These are phyloP conservation scores for Nothobranchius furzeri DNA, from an alignment of 2,113 vertebrate genomes.

Conservation along the genomic window DNA sequence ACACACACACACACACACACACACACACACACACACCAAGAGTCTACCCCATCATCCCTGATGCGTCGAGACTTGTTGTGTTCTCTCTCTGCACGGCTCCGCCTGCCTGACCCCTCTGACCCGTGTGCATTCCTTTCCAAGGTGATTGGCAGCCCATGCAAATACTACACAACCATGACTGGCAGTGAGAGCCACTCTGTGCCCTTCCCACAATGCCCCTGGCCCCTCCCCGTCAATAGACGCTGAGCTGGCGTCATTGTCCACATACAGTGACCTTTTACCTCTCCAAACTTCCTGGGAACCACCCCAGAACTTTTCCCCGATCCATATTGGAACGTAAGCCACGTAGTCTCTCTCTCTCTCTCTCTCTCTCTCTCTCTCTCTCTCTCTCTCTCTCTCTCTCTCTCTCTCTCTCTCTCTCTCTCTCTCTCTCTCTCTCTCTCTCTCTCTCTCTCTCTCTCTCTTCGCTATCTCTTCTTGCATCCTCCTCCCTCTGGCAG, in stretches of 20 bases:
- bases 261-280: conserved; percentile 81
- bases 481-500: conserved; percentile 61
- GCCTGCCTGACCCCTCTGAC: conserved; percentile 80
- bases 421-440: not conserved
- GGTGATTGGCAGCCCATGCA: conserved; percentile 86
- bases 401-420: conserved; percentile 57
- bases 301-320: conserved; percentile 75
- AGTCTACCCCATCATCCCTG: conserved; percentile 55
- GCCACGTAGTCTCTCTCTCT: conserved; percentile 71
- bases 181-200: conserved; percentile 81
- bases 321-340: conserved; percentile 76
- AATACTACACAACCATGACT: conserved; percentile 79
- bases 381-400: conserved; percentile 37
- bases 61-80: conserved; percentile 75
- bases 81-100: conserved; percentile 76
- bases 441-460: conserved; percentile 37
- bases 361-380: not conserved
- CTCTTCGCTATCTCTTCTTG: conserved; percentile 54
- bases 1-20: conserved; percentile 9
- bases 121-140: conserved; percentile 81
- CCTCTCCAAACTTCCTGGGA: conserved; percentile 75
- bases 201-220: conserved; percentile 85
- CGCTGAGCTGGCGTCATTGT: conserved; percentile 85
- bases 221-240: conserved; percentile 84
- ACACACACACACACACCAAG: conserved; percentile 19